A percentile compares a stretch with the other conserved stretches of the same genome.
phyloP scores from a whole-genome alignment of 2,113 vertebrate genomes.

The Anas platyrhynchos region DNA sequence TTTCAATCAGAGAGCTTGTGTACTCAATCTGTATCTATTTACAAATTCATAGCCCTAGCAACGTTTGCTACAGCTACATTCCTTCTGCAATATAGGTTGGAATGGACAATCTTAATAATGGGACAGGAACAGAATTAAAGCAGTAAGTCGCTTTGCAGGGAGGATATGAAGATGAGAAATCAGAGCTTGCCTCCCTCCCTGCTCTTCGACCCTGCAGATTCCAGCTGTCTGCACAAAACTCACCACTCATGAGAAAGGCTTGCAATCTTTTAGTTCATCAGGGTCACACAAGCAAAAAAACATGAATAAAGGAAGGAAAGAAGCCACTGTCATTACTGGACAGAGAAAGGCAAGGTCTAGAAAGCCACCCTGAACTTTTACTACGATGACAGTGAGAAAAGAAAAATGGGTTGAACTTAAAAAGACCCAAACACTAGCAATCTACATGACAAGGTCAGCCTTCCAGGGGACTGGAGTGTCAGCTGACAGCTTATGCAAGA shows the following conservation, averaged over 20 bases:
- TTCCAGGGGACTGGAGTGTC: background rate
- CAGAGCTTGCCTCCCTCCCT: background rate
- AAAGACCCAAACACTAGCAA: background rate
- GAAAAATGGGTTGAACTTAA: background rate
- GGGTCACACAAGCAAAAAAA: background rate
- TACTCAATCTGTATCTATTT: background rate
- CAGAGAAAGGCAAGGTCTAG: background rate
- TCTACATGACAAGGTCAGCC: background rate
- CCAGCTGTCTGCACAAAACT: background rate
- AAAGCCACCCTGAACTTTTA: background rate
- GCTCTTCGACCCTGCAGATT: background rate
- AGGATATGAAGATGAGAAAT: background rate
- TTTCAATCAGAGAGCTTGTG: background rate
- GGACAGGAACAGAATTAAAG: background rate
- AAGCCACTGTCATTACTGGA: background rate
- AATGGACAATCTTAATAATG: rapidly evolving
- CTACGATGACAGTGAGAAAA: background rate
- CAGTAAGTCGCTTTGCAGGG: background rate
- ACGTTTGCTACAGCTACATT: background rate
- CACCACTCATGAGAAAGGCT: background rate
- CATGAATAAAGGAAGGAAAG: background rate
- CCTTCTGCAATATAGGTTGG: background rate
- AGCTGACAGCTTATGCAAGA: conserved; percentile 54
- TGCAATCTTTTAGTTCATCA: background rate
- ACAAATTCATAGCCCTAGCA: background rate